Evolutionary conservation across 2,113 vertebrate genomes (phyloP), one percentile per base, ranked within the genome.

Genomic region (Aplodontia rufa): DNA sequence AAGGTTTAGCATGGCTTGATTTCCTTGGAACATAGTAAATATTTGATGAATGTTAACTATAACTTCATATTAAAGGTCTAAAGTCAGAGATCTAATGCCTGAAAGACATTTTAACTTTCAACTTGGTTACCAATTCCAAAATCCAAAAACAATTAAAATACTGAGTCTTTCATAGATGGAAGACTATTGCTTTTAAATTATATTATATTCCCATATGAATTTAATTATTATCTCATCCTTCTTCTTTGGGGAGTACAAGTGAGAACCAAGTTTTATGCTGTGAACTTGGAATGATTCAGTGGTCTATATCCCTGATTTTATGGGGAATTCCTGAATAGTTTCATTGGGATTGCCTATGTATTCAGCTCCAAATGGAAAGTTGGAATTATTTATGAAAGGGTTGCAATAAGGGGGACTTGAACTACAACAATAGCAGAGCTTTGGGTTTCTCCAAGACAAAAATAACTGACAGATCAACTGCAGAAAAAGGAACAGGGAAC

Each of bases 381-480:
- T 95, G 42, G 35, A 87, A 93, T 64, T 84, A 55, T 35, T 92
- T 37, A 66, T 53, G 60, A 82, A 94, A 97, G 51, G 12, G 58
- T 13, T 88, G 40, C 35, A 72, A 58, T 62, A 51, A 95, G 20
- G 47, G 40, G 49, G 37, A 76, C 60, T 64, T 82, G 72, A 95
- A 88, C 11, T 28, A 71, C 64, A 95, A 94, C 40, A 66, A 72
- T 75, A 83, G 83, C 22, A 86, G 64, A 86, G 83, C 78, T 45
- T 22, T 64, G 47, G 49, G n/a, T 47, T 90, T 96, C 66, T 74
- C 78, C 75, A 91, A 93, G 81, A 93, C 32, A 87, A 93, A 92
- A 80, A 96, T 91, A 90, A 87, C 85, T 93, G 86, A 89, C 69
- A 91, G 79, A 90, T 84, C 69, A 80, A 84, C 55, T 69, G 26